Conservation (phyloP, 2,113 vertebrate genomes). For the Colistium nudipinnis region DNA sequence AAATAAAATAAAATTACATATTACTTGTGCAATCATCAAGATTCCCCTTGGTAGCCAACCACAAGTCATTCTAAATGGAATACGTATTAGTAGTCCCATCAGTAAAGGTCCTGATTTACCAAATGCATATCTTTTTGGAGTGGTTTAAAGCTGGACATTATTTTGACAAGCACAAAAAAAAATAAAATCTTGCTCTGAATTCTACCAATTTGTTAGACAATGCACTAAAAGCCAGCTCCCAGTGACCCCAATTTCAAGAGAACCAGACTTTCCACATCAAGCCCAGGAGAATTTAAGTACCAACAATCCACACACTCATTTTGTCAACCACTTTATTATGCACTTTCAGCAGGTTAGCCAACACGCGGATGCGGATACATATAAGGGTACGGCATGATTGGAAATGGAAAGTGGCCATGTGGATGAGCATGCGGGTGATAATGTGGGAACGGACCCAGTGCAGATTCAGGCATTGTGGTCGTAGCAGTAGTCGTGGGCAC, state of each 20-base stretch:
- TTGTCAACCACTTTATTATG: constrained; percentile 30
- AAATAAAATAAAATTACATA: too few relatives aligned
- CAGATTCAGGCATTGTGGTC: rapidly evolving
- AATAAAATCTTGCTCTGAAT: too few relatives aligned
- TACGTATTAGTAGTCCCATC: too few relatives aligned
- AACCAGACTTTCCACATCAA: background rate
- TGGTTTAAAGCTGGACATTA: too few relatives aligned
- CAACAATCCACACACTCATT: background rate
- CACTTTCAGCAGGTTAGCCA: background rate
- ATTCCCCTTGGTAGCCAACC: too few relatives aligned
- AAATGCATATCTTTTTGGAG: too few relatives aligned
- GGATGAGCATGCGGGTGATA: background rate
- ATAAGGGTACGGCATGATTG: background rate
- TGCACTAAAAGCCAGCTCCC: too few relatives aligned
- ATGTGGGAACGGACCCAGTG: rapidly evolving
- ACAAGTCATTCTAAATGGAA: too few relatives aligned
- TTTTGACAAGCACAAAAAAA: too few relatives aligned
- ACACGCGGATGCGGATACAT: background rate
- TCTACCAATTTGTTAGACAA: too few relatives aligned
- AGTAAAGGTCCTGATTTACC: too few relatives aligned
- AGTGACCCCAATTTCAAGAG: background rate
- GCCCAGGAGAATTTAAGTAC: background rate
- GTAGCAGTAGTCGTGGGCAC: rapidly evolving
- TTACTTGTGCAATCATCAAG: too few relatives aligned
- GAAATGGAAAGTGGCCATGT: background rate